Conservation (phyloP, 2,888 invertebrate species). For the Drosophila helvetica region DNA sequence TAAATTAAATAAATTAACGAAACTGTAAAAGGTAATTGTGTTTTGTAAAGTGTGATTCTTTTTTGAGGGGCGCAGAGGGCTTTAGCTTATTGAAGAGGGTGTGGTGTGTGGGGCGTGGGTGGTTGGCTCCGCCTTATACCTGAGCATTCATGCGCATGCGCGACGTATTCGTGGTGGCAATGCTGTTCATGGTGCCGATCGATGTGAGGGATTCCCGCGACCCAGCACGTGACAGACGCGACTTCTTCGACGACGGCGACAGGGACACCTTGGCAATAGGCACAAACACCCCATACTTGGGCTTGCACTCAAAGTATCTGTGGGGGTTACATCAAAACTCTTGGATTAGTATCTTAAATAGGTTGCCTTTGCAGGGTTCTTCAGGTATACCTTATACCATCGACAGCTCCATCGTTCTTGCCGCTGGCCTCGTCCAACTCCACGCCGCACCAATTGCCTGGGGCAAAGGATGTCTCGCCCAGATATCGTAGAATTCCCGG, state of each 20-base stretch:
- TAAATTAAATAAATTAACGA: slow-evolving; percentile 26
- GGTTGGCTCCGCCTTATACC: slow-evolving; percentile 74
- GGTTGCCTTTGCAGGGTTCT: neutral
- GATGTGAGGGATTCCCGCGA: slow-evolving; percentile 94
- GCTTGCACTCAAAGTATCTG: slow-evolving; percentile 97
- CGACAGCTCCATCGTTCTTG: slow-evolving; percentile 98
- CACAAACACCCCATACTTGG: slow-evolving; percentile 96
- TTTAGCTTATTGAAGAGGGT: neutral
- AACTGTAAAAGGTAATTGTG: slow-evolving; percentile 42
- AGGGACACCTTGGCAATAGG: slow-evolving; percentile 95
- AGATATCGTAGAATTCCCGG: slow-evolving; percentile 93
- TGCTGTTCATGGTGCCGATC: slow-evolving; percentile 86
- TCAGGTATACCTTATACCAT: slow-evolving; percentile 90
- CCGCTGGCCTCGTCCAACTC: slow-evolving; percentile 97
- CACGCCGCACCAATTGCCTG: slow-evolving; percentile 97
- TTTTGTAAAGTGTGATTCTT: slow-evolving; percentile 22
- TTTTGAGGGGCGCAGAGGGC: neutral
- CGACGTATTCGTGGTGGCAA: slow-evolving; percentile 85
- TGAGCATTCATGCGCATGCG: slow-evolving; percentile 83
- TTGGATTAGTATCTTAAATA: neutral
- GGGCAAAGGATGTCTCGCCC: slow-evolving; percentile 95
- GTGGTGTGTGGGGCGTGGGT: slow-evolving; percentile 1
- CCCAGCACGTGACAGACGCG: slow-evolving; percentile 88
- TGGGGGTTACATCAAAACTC: slow-evolving; percentile 64
- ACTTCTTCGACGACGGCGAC: slow-evolving; percentile 90